A percentile compares a stretch with the other conserved stretches of the same genome.
phyloP scores from a whole-genome alignment of 2,113 vertebrate species.

The Oophaga pumilio region DNA sequence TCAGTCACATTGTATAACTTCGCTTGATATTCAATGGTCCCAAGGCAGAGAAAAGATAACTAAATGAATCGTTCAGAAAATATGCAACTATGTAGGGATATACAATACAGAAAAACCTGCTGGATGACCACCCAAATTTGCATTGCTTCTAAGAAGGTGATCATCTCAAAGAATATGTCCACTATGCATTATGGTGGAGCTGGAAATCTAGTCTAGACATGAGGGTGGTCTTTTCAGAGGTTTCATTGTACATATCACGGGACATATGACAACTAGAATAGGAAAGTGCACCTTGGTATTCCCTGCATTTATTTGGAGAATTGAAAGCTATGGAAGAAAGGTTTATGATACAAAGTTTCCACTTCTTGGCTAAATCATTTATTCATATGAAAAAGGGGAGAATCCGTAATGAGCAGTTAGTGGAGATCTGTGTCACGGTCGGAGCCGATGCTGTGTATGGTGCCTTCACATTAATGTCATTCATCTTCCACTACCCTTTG shows the following conservation, averaged over 20 bases:
- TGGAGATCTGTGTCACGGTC: background rate
- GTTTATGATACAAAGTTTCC: background rate
- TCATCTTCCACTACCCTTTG: constrained; percentile 33
- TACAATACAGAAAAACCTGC: too few species aligned
- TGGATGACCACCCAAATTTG: too few species aligned
- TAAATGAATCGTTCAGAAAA: too few species aligned
- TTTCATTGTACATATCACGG: background rate
- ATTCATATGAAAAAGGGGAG: background rate
- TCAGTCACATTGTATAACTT: too few species aligned
- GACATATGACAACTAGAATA: background rate
- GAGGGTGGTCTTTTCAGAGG: too few species aligned
- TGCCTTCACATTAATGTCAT: constrained; percentile 37
- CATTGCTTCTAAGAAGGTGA: too few species aligned
- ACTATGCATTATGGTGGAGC: too few species aligned
- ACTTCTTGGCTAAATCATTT: background rate
- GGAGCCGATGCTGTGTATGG: background rate
- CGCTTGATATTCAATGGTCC: too few species aligned
- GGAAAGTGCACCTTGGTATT: background rate
- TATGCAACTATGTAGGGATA: too few species aligned
- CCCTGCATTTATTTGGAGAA: background rate
- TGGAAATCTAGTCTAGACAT: too few species aligned
- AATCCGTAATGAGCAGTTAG: background rate
- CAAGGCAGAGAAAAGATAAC: too few species aligned
- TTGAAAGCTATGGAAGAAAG: background rate
- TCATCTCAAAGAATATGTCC: too few species aligned